Conservation (phyloP, 2,888 invertebrate species). For the Pseudococcus viburni region DNA sequence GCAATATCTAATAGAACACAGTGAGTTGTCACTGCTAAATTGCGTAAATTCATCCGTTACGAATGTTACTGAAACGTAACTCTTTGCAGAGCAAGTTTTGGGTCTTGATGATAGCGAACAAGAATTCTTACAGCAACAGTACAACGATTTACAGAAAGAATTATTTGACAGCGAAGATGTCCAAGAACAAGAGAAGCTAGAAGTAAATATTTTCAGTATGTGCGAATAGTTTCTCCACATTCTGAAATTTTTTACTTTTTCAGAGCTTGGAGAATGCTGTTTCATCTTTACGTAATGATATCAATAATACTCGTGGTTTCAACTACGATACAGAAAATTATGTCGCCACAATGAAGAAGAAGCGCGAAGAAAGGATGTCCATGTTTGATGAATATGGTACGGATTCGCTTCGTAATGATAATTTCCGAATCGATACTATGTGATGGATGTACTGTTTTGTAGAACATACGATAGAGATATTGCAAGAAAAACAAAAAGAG, state of each 20-base stretch:
- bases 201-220: conserved; percentile 46
- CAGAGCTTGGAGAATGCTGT: neutral
- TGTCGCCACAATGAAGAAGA: conserved; percentile 20
- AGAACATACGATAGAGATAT: conserved; percentile 24
- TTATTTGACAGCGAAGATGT: conserved; percentile 61
- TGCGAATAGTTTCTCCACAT: neutral
- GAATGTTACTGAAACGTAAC: neutral
- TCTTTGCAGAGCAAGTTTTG: conserved; percentile 63
- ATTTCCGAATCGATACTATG: neutral
- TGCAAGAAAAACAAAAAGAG: neutral
- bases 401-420: neutral
- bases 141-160: conserved; percentile 60
- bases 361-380: conserved; percentile 5
- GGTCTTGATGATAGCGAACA: conserved; percentile 65
- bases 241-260: neutral
- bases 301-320: neutral
- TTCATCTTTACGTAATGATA: conserved; percentile 39
- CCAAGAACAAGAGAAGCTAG: conserved; percentile 66
- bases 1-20: conserved; percentile 58
- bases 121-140: conserved; percentile 55
- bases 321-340: conserved; percentile 20
- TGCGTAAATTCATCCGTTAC: conserved; percentile 59
- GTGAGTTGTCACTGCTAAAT: conserved; percentile 44
- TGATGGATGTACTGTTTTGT: neutral
- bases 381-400: conserved; percentile 8